A percentile compares a stretch with the other conserved stretches of the same genome.
These are phyloP conservation scores for Cichladusa arquata DNA, from an alignment of 2,113 vertebrate species.

Conservation along the genomic window DNA sequence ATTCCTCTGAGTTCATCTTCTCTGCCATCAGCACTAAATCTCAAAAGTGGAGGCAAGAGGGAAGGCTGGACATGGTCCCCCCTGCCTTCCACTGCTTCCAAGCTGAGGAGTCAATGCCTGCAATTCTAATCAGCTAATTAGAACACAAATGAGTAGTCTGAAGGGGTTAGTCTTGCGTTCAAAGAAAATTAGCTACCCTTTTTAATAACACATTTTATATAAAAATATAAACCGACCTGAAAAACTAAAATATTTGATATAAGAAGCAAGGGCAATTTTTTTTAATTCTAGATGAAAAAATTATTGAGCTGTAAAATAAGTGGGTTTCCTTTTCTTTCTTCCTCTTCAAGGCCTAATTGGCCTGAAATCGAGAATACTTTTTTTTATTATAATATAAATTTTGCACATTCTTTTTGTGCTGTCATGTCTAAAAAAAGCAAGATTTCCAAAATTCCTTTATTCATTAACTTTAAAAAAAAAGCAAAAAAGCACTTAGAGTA, in stretches of 20 bases:
- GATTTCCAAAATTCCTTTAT: background rate
- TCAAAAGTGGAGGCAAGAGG: background rate
- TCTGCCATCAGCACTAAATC: background rate
- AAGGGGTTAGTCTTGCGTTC: background rate
- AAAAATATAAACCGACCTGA: background rate
- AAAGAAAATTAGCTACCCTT: background rate
- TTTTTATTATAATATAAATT: background rate
- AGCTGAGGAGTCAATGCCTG: background rate
- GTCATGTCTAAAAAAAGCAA: background rate
- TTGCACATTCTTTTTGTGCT: rapidly evolving
- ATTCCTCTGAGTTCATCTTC: background rate
- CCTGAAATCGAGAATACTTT: background rate
- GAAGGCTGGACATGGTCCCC: background rate
- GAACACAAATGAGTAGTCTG: background rate
- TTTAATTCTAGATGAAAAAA: background rate
- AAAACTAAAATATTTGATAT: background rate
- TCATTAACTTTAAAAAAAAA: background rate
- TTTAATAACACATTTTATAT: background rate
- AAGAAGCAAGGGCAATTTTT: background rate
- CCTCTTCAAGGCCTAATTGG: background rate
- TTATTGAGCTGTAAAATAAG: background rate
- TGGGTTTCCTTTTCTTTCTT: background rate
- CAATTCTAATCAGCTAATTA: background rate
- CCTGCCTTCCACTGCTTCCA: background rate
- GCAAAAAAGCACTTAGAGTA: background rate